phyloP scores from a whole-genome alignment of 2,113 vertebrate genomes.

The Crotalus helleri region DNA sequence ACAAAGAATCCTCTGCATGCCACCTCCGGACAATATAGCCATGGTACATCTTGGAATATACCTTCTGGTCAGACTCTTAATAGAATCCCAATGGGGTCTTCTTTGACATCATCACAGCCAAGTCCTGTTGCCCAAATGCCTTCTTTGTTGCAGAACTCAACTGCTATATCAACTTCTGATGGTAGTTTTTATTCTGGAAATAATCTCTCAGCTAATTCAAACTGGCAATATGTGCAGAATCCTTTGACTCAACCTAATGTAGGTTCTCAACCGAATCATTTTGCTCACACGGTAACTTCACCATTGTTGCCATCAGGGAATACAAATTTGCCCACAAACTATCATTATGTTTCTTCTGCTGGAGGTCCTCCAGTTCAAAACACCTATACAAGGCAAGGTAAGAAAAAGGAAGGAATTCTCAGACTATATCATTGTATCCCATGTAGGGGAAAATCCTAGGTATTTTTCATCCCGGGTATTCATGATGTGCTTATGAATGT shows the following conservation, averaged over 20 bases:
- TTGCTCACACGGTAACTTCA: conserved; percentile 60
- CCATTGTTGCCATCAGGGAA: conserved; percentile 51
- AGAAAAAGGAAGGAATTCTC: background rate
- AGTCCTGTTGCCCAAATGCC: conserved; percentile 60
- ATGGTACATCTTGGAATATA: conserved; percentile 72
- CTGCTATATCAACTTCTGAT: conserved; percentile 69
- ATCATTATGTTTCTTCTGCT: conserved; percentile 66
- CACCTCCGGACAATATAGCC: conserved; percentile 72
- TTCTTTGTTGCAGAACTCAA: conserved; percentile 66
- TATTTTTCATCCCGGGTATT: background rate
- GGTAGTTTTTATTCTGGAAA: conserved; percentile 72
- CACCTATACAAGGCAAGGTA: conserved; percentile 72
- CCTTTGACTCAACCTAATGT: conserved; percentile 54
- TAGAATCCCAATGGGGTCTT: conserved; percentile 69
- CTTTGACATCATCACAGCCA: conserved; percentile 53
- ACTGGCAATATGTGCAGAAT: conserved; percentile 78
- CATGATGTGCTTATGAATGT: background rate
- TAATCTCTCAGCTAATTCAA: conserved; percentile 62
- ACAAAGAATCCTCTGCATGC: conserved; percentile 74
- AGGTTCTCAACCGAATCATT: conserved; percentile 68
- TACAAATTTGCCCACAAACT: conserved; percentile 62
- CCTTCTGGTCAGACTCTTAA: conserved; percentile 72
- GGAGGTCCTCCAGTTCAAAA: conserved; percentile 70
- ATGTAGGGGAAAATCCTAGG: background rate
- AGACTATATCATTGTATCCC: background rate